Conservation (phyloP, 2,797 vertebrate genomes). For the Pterois miles region DNA sequence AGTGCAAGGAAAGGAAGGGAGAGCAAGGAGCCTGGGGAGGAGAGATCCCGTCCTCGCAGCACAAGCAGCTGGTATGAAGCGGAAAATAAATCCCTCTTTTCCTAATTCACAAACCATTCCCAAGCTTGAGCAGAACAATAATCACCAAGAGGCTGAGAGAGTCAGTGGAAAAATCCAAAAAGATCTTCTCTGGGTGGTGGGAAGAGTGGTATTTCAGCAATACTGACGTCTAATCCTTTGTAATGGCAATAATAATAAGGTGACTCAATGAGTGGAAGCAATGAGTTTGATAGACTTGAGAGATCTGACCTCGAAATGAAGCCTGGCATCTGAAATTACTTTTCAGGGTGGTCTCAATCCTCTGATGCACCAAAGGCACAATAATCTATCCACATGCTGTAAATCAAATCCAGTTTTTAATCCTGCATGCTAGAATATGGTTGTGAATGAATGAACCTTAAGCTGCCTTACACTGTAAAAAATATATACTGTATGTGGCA, state of each 20-base stretch:
- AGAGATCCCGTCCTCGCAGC: conserved; percentile 70
- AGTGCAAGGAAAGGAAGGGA: conserved; percentile 55
- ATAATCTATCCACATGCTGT: conserved; percentile 35
- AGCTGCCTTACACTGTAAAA: background rate
- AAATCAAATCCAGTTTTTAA: conserved; percentile 39
- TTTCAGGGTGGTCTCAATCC: conserved; percentile 67
- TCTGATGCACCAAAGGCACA: conserved; percentile 34
- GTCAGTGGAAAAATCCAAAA: conserved; percentile 69
- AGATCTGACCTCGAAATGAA: conserved; percentile 53
- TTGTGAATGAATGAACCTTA: conserved; percentile 17
- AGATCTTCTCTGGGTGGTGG: conserved; percentile 52
- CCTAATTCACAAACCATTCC: conserved; percentile 76
- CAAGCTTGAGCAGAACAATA: conserved; percentile 57
- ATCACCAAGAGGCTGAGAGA: conserved; percentile 44
- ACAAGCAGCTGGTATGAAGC: conserved; percentile 78
- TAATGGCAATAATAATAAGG: conserved; percentile 74
- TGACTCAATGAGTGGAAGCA: conserved; percentile 62
- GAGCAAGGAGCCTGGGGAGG: conserved; percentile 70
- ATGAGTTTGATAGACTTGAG: conserved; percentile 64
- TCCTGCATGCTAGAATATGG: conserved; percentile 12
- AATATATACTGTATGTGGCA: background rate
- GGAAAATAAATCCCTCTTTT: conserved; percentile 72
- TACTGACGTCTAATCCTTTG: conserved; percentile 69
- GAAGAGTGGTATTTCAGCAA: conserved; percentile 57
- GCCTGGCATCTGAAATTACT: conserved; percentile 40